Evolutionary conservation across 2,797 vertebrate species (phyloP).

Genomic region (Percopsis omiscomaycus): DNA sequence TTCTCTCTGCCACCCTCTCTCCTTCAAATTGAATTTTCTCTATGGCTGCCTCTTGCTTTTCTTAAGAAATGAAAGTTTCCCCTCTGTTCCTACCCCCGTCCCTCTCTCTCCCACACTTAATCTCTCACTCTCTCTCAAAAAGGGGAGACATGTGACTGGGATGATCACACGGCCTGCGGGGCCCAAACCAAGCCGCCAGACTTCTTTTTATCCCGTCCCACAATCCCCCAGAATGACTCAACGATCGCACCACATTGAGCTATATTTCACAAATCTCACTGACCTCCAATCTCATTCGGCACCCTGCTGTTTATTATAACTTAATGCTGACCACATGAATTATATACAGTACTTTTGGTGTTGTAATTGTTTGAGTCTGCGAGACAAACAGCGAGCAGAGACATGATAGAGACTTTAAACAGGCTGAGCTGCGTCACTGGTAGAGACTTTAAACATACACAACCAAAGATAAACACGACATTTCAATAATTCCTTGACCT

Average conservation of each 20-base stretch:
- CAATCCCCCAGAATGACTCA: constrained; percentile 57
- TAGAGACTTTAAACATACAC: constrained; percentile 39
- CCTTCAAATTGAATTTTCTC: background rate
- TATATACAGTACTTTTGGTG: background rate
- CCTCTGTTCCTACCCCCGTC: background rate
- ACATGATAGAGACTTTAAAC: constrained; percentile 11
- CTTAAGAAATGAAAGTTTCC: background rate
- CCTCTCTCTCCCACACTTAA: background rate
- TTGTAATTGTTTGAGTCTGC: background rate
- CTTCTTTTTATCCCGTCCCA: constrained; percentile 35
- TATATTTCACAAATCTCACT: constrained; percentile 33
- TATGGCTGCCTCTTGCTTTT: background rate
- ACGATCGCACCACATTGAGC: constrained; percentile 22
- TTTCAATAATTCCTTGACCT: background rate
- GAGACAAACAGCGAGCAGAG: constrained; percentile 14
- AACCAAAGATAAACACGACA: constrained; percentile 29
- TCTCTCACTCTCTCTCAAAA: constrained; percentile 27
- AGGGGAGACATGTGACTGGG: constrained; percentile 70
- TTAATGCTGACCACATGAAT: constrained; percentile 6
- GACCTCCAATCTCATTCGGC: constrained; percentile 43
- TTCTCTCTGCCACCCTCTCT: background rate
- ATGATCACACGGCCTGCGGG: constrained; percentile 62
- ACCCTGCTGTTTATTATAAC: constrained; percentile 25
- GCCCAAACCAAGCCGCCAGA: constrained; percentile 33
- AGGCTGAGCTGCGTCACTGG: constrained; percentile 5